These are phyloP conservation scores for Mormyrus hasselquistii DNA, from an alignment of 2,797 vertebrate species.

Conservation along the genomic window DNA sequence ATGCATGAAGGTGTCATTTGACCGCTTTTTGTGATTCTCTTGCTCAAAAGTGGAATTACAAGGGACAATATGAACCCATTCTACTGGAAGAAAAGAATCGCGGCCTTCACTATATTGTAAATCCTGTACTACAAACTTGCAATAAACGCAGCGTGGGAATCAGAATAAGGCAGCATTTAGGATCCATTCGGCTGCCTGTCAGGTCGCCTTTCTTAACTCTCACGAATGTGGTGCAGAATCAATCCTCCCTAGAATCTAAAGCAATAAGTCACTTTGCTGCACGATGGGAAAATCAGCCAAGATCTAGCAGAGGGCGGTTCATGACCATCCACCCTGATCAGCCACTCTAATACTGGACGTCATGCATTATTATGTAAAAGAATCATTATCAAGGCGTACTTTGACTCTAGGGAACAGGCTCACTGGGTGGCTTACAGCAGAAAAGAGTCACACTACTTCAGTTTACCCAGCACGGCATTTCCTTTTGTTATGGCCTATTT, in stretches of 20 bases:
- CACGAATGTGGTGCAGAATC: background rate
- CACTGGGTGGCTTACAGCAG: background rate
- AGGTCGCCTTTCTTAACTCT: background rate
- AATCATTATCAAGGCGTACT: background rate
- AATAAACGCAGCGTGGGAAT: background rate
- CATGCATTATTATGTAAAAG: background rate
- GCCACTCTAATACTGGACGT: background rate
- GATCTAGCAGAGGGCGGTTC: background rate
- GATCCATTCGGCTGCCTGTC: background rate
- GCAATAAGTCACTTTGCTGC: background rate
- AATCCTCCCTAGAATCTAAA: background rate
- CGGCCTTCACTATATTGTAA: background rate
- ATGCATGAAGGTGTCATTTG: constrained; percentile 54
- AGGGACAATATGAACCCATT: background rate
- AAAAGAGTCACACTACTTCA: background rate
- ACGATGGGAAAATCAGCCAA: background rate
- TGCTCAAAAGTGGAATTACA: background rate
- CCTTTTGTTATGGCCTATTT: background rate
- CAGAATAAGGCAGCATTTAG: background rate
- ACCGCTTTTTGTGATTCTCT: constrained; percentile 29
- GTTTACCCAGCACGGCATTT: background rate
- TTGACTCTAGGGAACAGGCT: background rate
- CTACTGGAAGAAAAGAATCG: background rate
- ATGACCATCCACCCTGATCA: background rate
- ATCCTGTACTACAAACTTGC: background rate